A percentile compares a stretch with the other conserved stretches of the same genome.
These are phyloP conservation scores for Charaxes varanes DNA, from an alignment of 1,140 invertebrate species.

Conservation along the genomic window DNA sequence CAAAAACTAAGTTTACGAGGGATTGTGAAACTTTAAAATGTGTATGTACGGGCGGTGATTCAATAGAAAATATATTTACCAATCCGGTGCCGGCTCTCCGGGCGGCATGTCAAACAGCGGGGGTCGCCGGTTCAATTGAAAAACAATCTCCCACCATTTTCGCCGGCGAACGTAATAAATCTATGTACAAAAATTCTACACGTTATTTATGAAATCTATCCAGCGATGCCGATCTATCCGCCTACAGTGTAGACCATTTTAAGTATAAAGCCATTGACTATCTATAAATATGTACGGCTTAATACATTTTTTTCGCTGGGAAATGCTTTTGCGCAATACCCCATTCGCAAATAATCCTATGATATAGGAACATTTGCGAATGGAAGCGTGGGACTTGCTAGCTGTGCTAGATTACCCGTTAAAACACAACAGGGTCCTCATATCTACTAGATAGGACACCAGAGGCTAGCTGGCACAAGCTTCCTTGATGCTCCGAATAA, in stretches of 20 bases:
- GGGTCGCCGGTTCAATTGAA: conserved; percentile 68
- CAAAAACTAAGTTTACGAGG: too few species aligned
- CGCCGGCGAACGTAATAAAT: conserved; percentile 71
- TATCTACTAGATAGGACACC: too few species aligned
- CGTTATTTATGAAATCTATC: conserved; percentile 73
- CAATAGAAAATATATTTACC: conserved; percentile 33
- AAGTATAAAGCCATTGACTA: conserved; percentile 13
- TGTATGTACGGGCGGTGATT: conserved; percentile 9
- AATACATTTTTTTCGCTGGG: too few species aligned
- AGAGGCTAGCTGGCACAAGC: too few species aligned
- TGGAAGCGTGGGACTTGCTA: too few species aligned
- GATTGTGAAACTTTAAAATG: conserved; percentile 1
- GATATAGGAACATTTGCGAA: too few species aligned
- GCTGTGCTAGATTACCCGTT: too few species aligned
- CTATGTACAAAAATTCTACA: conserved; percentile 74
- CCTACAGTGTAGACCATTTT: conserved; percentile 30
- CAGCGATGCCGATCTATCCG: conserved; percentile 44
- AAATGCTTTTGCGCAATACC: too few species aligned
- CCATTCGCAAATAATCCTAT: too few species aligned
- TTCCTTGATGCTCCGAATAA: too few species aligned
- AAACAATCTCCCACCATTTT: conserved; percentile 74
- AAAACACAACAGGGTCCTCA: too few species aligned
- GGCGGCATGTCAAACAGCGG: conserved; percentile 65
- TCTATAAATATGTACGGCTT: not conserved
- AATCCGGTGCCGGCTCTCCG: conserved; percentile 37